A percentile compares a stretch with the other conserved stretches of the same genome.
Conservation (phyloP, 2,888 invertebrate species). For the Tyria jacobaeae region DNA sequence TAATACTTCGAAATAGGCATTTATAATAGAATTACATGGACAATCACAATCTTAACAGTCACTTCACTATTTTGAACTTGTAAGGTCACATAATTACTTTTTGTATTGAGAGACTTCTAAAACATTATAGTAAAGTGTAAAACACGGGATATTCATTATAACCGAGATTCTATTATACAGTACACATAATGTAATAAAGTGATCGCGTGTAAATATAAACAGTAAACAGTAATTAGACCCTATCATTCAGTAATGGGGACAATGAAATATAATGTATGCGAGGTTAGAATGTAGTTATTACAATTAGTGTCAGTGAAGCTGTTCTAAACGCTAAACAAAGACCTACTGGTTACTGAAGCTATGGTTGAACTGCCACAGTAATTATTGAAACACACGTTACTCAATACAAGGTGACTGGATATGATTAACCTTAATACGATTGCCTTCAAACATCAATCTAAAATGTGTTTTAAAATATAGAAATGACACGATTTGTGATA, state of each 20-base stretch:
- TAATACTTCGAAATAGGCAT: not conserved
- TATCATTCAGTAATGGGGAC: constrained; percentile 79
- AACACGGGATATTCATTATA: constrained; percentile 14
- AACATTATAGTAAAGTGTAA: constrained; percentile 15
- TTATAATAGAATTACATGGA: not conserved
- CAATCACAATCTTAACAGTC: not conserved
- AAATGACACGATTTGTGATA: constrained; percentile 1
- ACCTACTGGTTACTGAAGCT: constrained; percentile 47
- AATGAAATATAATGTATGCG: constrained; percentile 74
- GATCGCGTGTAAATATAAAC: constrained; percentile 66
- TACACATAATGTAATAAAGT: constrained; percentile 49
- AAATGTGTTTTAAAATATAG: constrained; percentile 6
- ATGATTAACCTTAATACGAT: constrained; percentile 29
- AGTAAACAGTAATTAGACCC: constrained; percentile 73
- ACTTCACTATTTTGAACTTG: not conserved
- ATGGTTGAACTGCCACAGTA: constrained; percentile 52
- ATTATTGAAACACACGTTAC: constrained; percentile 49
- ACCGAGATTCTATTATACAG: constrained; percentile 5
- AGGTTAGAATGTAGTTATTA: constrained; percentile 67
- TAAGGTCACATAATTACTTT: constrained; percentile 39
- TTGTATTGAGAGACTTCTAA: constrained; percentile 7
- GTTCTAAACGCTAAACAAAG: constrained; percentile 48
- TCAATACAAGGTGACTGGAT: constrained; percentile 34
- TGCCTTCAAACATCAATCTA: constrained; percentile 20
- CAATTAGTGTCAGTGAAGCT: constrained; percentile 66